phyloP scores from a whole-genome alignment of 2,888 invertebrate genomes.

The Panzeria rudis region DNA sequence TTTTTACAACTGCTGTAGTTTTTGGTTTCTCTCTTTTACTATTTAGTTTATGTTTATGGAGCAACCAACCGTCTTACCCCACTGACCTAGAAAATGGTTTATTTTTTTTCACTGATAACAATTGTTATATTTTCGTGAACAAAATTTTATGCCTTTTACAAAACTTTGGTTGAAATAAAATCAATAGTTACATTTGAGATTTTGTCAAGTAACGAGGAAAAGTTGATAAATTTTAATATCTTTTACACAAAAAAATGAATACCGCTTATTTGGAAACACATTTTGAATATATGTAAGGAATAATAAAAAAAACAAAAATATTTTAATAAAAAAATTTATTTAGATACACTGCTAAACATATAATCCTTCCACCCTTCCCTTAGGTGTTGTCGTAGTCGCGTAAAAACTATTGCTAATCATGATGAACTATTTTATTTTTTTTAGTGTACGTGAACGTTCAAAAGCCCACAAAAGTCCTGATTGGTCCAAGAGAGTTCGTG shows the following conservation, averaged over 20 bases:
- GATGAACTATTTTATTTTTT: constrained; percentile 59
- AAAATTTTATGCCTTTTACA: constrained; percentile 25
- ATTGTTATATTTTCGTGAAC: constrained; percentile 37
- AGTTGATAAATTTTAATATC: background rate
- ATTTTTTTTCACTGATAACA: constrained; percentile 61
- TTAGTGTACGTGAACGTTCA: constrained; percentile 82
- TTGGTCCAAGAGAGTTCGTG: constrained; percentile 83
- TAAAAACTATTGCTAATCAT: no score
- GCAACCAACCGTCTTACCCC: constrained; percentile 30
- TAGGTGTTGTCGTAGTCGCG: no score
- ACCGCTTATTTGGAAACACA: constrained; percentile 64
- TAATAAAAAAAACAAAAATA: background rate
- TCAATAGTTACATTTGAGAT: constrained; percentile 58
- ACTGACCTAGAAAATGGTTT: constrained; percentile 65
- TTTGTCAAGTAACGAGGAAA: constrained; percentile 49
- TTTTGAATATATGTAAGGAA: constrained; percentile 60
- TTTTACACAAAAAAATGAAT: constrained; percentile 22
- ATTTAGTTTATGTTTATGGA: constrained; percentile 28
- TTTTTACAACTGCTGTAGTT: background rate
- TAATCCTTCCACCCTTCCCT: no score
- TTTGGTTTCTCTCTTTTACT: constrained; percentile 4
- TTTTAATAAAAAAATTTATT: background rate
- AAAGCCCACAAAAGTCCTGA: constrained; percentile 83
- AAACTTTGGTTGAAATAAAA: constrained; percentile 35
- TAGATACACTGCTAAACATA: no score